Evolutionary conservation across 2,888 invertebrate species (phyloP).

Genomic region (Stenolophus ochropezus): DNA sequence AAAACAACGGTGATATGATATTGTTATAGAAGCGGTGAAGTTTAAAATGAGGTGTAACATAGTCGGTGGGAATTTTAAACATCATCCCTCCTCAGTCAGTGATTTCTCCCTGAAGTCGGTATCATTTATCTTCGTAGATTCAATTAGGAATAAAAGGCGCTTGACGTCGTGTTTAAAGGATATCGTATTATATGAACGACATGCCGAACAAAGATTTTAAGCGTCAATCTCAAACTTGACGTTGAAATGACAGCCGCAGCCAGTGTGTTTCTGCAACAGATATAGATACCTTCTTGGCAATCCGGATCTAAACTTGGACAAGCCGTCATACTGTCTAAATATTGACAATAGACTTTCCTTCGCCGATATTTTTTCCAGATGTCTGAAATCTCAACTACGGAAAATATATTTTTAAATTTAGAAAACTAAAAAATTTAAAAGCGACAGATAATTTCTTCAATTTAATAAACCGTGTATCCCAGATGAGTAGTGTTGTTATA

Average conservation of each 20-base stretch:
- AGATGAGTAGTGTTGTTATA: too few relatives aligned
- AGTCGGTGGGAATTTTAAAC: background rate
- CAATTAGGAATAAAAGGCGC: conserved; percentile 46
- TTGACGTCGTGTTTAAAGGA: conserved; percentile 45
- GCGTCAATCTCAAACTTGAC: conserved; percentile 42
- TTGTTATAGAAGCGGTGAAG: too few relatives aligned
- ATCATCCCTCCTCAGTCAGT: background rate
- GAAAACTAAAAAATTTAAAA: too few relatives aligned
- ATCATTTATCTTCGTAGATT: conserved; percentile 48
- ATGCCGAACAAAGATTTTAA: conserved; percentile 25
- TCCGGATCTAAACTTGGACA: background rate
- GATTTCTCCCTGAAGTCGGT: background rate
- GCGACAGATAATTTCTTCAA: too few relatives aligned
- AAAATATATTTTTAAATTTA: background rate
- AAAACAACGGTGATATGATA: too few relatives aligned
- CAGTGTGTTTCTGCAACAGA: background rate
- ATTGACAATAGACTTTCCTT: background rate
- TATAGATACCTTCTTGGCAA: background rate
- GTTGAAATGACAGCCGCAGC: background rate
- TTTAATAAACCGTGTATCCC: too few relatives aligned
- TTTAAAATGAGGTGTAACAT: background rate
- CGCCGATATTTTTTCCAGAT: background rate
- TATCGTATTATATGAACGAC: conserved; percentile 31
- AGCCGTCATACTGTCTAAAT: background rate
- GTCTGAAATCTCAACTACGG: background rate